A percentile compares a stretch with the other conserved stretches of the same genome.
Conservation (phyloP, 2,113 vertebrate species). For the Mobula hypostoma region DNA sequence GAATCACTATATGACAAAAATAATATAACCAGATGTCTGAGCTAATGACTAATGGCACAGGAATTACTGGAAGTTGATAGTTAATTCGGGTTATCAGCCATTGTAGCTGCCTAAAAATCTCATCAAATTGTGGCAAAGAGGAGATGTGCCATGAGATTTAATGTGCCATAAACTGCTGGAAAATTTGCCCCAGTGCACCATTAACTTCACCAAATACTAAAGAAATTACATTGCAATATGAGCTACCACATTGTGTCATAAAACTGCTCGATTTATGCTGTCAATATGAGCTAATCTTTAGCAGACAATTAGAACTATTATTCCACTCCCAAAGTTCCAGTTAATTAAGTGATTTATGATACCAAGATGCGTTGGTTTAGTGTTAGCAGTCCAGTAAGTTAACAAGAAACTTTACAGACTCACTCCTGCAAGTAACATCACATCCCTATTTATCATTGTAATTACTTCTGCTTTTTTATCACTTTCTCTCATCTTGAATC, state of each 20-base stretch:
- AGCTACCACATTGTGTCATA: neutral
- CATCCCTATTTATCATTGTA: neutral
- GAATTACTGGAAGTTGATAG: neutral
- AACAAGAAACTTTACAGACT: neutral
- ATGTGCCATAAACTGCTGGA: neutral
- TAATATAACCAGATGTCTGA: neutral
- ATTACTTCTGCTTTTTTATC: neutral
- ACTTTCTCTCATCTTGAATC: neutral
- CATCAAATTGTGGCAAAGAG: neutral
- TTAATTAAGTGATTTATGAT: slow-evolving; percentile 4
- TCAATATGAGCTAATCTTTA: neutral
- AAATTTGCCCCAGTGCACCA: too few species aligned
- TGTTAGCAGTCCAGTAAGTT: neutral
- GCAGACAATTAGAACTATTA: neutral
- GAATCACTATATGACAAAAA: neutral
- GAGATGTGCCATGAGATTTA: neutral
- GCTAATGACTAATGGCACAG: neutral
- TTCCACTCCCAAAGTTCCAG: neutral
- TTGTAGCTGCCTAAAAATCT: neutral
- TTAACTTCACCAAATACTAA: neutral
- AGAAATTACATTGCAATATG: too few species aligned
- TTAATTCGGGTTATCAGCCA: neutral
- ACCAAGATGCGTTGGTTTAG: neutral
- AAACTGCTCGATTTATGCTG: neutral
- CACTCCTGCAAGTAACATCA: neutral